These are phyloP conservation scores for Todiramphus chloris DNA, from an alignment of 2,113 vertebrate genomes.

Conservation along the genomic window DNA sequence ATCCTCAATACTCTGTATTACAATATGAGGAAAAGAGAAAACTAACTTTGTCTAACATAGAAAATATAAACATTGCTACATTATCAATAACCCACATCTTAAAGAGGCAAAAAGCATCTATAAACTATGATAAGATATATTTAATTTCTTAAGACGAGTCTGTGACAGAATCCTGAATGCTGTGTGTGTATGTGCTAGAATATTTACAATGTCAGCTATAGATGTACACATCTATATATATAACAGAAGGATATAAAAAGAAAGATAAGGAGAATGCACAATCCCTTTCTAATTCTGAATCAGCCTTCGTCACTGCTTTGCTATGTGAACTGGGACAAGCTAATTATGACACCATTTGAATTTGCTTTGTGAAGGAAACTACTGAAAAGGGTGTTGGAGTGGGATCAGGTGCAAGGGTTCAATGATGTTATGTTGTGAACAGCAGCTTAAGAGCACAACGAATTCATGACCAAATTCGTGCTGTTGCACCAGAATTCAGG, in stretches of 20 bases:
- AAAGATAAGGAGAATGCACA: constrained; percentile 9
- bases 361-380: background rate
- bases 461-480: background rate
- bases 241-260: constrained; percentile 9
- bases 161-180: background rate
- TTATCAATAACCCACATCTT: background rate
- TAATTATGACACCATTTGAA: background rate
- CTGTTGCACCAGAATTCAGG: rapidly evolving
- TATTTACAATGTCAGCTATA: background rate
- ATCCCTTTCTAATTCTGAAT: constrained; percentile 32
- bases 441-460: background rate
- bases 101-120: background rate
- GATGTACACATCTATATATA: constrained; percentile 2
- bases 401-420: background rate
- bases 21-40: background rate
- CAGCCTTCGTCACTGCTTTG: background rate
- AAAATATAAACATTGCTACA: background rate
- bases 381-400: background rate
- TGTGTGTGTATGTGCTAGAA: background rate
- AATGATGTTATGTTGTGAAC: background rate
- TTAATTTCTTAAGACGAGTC: background rate
- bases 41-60: background rate
- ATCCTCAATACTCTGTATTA: background rate
- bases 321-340: background rate
- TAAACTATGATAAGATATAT: background rate